Conservation (phyloP, 1,140 invertebrate species). For the Leptopilina clavipes region DNA sequence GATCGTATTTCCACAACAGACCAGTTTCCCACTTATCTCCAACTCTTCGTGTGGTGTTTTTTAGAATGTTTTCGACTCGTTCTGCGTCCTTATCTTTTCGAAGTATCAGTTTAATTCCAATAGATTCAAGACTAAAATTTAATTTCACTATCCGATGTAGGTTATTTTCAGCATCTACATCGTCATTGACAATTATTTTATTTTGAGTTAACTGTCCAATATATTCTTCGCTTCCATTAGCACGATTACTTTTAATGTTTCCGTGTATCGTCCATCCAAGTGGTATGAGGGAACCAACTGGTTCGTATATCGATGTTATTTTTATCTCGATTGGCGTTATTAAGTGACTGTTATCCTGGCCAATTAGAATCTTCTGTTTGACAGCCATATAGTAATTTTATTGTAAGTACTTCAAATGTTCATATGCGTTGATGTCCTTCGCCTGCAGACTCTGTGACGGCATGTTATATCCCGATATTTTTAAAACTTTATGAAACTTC, state of each 20-base stretch:
- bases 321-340: constrained; percentile 16
- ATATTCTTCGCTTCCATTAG: no score
- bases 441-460: constrained; percentile 32
- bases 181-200: neutral
- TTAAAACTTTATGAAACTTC: no score
- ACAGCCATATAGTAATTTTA: constrained; percentile 1
- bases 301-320: neutral
- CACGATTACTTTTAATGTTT: neutral
- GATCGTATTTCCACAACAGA: constrained; percentile 35
- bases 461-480: no score
- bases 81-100: neutral
- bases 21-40: constrained; percentile 45
- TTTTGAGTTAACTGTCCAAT: neutral
- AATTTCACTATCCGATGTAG: neutral
- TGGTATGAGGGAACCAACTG: neutral
- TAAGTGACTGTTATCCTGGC: constrained; percentile 47
- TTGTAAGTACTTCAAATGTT: constrained; percentile 2
- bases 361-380: constrained; percentile 45
- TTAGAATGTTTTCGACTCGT: constrained; percentile 38
- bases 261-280: neutral
- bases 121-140: neutral
- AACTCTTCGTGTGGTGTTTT: constrained; percentile 15
- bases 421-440: neutral
- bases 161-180: neutral
- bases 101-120: neutral